Conservation (phyloP, 2,888 invertebrate species). For the Willowsia nigromaculata region DNA sequence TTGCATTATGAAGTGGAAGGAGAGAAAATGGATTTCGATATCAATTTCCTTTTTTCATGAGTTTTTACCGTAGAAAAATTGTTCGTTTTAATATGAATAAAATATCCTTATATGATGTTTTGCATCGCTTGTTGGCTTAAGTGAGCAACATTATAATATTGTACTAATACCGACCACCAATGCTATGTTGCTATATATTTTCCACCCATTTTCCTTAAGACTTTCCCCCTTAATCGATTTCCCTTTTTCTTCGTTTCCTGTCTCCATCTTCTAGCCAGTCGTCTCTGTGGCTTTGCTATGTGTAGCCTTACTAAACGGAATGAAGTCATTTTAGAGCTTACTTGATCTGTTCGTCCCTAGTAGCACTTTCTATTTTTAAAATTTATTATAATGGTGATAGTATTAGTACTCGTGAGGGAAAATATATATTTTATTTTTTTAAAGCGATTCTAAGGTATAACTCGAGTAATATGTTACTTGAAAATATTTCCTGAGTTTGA, state of each 20-base stretch:
- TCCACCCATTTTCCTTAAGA: constrained; percentile 56
- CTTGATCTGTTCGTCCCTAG: neutral
- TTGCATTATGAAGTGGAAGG: constrained; percentile 61
- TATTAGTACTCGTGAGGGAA: constrained; percentile 30
- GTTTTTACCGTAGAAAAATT: constrained; percentile 46
- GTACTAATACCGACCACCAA: constrained; percentile 33
- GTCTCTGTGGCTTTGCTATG: constrained; percentile 27
- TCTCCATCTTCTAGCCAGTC: constrained; percentile 30
- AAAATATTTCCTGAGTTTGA: constrained; percentile 62
- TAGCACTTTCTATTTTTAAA: constrained; percentile 18
- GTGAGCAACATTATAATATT: constrained; percentile 18
- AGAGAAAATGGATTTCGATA: constrained; percentile 67
- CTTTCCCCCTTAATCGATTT: constrained; percentile 68
- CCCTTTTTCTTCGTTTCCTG: constrained; percentile 58
- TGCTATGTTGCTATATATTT: constrained; percentile 46
- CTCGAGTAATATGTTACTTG: constrained; percentile 59
- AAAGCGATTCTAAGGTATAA: constrained; percentile 11
- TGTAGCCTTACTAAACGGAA: constrained; percentile 28
- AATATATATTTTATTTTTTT: constrained; percentile 16
- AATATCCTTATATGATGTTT: constrained; percentile 13
- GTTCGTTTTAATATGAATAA: constrained; percentile 63
- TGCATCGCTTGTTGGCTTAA: neutral
- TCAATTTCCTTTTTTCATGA: constrained; percentile 68
- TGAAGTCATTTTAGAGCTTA: constrained; percentile 1
- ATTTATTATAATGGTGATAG: constrained; percentile 28